phyloP scores from a whole-genome alignment of 2,888 invertebrate genomes.

The Danaus chrysippus region DNA sequence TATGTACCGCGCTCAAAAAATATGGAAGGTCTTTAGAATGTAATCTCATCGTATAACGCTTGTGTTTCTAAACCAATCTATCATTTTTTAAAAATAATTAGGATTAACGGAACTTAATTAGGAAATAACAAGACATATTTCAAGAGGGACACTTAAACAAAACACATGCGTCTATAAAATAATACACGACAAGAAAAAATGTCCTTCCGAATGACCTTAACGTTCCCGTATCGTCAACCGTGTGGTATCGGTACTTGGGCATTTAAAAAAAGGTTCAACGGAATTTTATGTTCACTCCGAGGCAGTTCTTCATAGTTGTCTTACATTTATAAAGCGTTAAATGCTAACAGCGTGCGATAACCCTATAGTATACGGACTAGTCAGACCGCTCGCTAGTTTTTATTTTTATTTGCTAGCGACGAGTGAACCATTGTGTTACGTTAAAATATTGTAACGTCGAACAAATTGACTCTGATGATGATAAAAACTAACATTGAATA shows the following conservation, averaged over 20 bases:
- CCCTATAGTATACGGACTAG: constrained; percentile 70
- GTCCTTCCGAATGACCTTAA: constrained; percentile 70
- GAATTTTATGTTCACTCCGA: constrained; percentile 68
- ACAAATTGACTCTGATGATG: constrained; percentile 33
- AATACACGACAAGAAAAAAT: constrained; percentile 60
- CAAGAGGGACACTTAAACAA: constrained; percentile 3
- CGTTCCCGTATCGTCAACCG: constrained; percentile 57
- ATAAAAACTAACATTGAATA: constrained; percentile 31
- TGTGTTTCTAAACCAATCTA: too few relatives aligned
- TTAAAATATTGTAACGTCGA: background rate
- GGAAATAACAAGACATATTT: background rate
- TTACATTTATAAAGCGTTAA: constrained; percentile 70
- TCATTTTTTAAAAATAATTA: too few relatives aligned
- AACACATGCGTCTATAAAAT: constrained; percentile 47
- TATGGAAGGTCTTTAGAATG: constrained; percentile 48
- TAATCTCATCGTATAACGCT: too few relatives aligned
- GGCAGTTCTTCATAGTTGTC: constrained; percentile 73
- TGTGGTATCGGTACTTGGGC: constrained; percentile 66
- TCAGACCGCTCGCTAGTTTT: constrained; percentile 41
- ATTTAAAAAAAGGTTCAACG: constrained; percentile 71
- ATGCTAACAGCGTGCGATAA: constrained; percentile 76
- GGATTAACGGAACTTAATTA: too few relatives aligned
- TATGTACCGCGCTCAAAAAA: constrained; percentile 45
- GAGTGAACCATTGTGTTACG: constrained; percentile 1
- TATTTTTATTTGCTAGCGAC: constrained; percentile 22